Percentiles rank a stretch among this genome's conserved stretches.
These are phyloP conservation scores for Pyxicephalus adspersus DNA, from an alignment of 2,113 vertebrate species.

Conservation along the genomic window DNA sequence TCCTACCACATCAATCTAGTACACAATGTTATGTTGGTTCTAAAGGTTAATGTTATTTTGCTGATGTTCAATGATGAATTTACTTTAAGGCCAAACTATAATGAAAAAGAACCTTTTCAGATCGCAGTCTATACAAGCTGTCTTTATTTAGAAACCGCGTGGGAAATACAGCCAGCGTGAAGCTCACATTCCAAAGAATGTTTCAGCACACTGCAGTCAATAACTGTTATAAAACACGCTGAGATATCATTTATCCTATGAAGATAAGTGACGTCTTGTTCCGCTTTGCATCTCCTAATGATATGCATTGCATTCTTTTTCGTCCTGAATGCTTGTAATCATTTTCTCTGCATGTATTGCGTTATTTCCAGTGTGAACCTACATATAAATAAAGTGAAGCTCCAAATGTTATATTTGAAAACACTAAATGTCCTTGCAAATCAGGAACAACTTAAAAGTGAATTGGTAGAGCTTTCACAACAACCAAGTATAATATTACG, in stretches of 20 bases:
- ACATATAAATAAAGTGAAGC: neutral
- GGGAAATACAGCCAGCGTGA: conserved; percentile 14
- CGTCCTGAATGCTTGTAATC: too few relatives aligned
- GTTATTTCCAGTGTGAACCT: neutral
- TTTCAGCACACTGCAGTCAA: conserved; percentile 14
- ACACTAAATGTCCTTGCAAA: too few relatives aligned
- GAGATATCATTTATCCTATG: neutral
- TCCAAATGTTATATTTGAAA: too few relatives aligned
- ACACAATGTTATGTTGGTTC: neutral
- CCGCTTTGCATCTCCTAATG: neutral
- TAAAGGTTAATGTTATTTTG: conserved; percentile 33
- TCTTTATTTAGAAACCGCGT: conserved; percentile 29
- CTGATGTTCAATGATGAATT: conserved; percentile 16
- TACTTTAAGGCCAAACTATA: neutral
- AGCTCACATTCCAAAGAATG: neutral
- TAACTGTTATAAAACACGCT: conserved; percentile 12
- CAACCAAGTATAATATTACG: too few relatives aligned
- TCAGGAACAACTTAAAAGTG: too few relatives aligned
- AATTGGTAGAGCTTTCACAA: too few relatives aligned
- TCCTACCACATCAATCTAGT: neutral
- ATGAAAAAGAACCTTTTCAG: conserved; percentile 11
- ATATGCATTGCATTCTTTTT: neutral
- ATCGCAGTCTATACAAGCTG: neutral
- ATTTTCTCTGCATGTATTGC: neutral
- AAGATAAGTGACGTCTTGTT: neutral